Base-by-base conservation (phyloP, 2,797 vertebrate genomes). In the Enteromius thamalakanensis region DNA sequence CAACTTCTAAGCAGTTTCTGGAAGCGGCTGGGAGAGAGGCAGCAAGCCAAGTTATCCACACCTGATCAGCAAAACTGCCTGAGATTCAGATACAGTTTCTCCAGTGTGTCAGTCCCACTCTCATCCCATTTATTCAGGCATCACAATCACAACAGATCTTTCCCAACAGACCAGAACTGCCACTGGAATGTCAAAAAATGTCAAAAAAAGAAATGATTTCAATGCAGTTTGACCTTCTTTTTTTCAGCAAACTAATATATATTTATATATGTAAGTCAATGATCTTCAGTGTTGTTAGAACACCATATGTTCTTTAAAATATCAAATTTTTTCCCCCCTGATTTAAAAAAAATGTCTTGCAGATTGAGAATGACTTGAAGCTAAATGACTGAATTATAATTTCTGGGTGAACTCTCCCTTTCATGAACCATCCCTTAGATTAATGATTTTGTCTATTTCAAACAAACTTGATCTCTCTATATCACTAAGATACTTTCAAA, bases 401-500 rank as follows among this genome's bases (percentile, higher is more conserved):
- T 37, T 75, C 37, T 4, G 32, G 51, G 3, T 37, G 1, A 29
- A 71, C 23, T 49, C 9, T 29, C 3, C 53, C 53, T 3, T 55
- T 55, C 21, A n/a, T 55, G 53, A 34, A 14, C 58, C 26, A 60
- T 60, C 55, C n/a, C n/a, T 60, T 23, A 23, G 53, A 23, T 58
- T 5, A 14, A 37, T 8, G 11, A 4, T 23, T 15, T 72, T 26
- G 37, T 29, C 26, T 65, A 62, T 69, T 82, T 86, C 81, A 81
- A 82, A 86, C 83, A 71, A 84, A 86, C 55, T 84, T 32, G 49
- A 58, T 80, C 55, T 77, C 64, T 84, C 80, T 79, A 40, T 86
- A 86, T 71, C 80, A 84, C 67, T 71, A 68, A 84, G 71, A 76
- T 72, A 80, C 76, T 85, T 83, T 84, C 76, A 88, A 82, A 67